Conservation (phyloP, 1,140 invertebrate species). For the Whitmania pigra region DNA sequence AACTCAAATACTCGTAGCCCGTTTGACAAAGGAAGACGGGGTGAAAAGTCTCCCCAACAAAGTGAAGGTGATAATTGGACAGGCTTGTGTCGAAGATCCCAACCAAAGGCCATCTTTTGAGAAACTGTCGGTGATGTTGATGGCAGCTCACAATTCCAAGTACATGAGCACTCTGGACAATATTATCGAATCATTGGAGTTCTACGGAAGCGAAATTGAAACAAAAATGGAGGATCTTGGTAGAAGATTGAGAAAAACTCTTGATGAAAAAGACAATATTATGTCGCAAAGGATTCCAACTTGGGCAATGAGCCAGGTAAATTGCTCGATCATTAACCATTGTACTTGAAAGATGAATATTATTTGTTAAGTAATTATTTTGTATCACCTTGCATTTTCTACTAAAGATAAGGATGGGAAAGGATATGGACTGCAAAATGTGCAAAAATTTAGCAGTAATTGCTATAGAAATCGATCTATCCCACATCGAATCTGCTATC, state of each 20-base stretch:
- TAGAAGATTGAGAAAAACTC: background rate
- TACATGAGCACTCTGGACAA: conserved; percentile 4
- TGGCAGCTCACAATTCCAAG: background rate
- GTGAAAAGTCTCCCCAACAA: background rate
- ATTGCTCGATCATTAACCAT: no score
- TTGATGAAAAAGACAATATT: conserved; percentile 1
- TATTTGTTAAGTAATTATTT: no score
- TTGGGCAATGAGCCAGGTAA: conserved; percentile 6
- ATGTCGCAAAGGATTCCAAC: background rate
- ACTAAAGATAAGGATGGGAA: no score
- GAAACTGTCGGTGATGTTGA: background rate
- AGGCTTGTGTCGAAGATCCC: background rate
- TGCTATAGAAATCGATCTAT: no score
- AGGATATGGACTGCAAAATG: no score
- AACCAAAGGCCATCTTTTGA: background rate
- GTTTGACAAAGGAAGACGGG: background rate
- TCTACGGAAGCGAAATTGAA: conserved; percentile 6
- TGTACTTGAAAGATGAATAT: no score
- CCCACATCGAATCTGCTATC: no score
- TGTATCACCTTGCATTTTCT: no score
- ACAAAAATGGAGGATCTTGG: background rate
- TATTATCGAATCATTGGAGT: background rate
- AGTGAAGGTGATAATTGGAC: background rate
- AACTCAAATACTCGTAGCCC: background rate
- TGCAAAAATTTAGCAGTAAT: no score